Evolutionary conservation across 2,113 vertebrate species (phyloP), one percentile per base, ranked within the genome.

Genomic region (Megatriorchis doriae): DNA sequence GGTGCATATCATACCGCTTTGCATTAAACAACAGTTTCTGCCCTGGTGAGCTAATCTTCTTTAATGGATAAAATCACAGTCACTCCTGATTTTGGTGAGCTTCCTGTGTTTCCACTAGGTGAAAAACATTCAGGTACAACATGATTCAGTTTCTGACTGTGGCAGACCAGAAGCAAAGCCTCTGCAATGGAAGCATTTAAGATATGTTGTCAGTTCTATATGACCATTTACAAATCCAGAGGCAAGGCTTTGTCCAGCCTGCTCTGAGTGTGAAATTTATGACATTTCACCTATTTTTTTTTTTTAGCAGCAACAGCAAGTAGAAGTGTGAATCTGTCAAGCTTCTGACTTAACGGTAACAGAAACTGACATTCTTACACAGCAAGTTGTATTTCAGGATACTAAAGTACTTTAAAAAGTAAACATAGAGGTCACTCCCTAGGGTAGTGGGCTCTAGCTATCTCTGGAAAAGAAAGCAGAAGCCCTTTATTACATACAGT

Each of bases 381-480:
- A 78, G 13, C 20, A 89, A 38, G 22, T 59, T 84, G 55, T 87
- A 71, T 84, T 91, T 95, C 72, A 78, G 77, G 68, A 81, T 63
- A 71, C 82, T 14, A 45, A 88, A 96, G 29, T 79, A 67, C 61
- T 91, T 95, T 81, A 53, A 91, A 85, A 91, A 96, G 67, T 91
- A 93, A 96, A 86, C 68, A 81, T 0, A 81, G 67, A 84, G 83
- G 77, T 91, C 47, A 50, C 4, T 84, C 91, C n/a, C 63, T 23
- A 81, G 47, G 67, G 68, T 74, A 80, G 63, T 38, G n/a, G 47
- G 13, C 55, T 84, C 47, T 62, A 68, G 26, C 42, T 91, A 27
- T 71, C 80, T 55, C 65, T 93, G 56, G 32, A 67, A 92, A 94
- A 89, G 55, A 84, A 53, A 66, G 47, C 26, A 91, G 42, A 58